Percentiles rank a stretch among this genome's conserved stretches.
These are phyloP conservation scores for Heliothis virescens DNA, from an alignment of 1,140 invertebrate genomes.

Conservation along the genomic window DNA sequence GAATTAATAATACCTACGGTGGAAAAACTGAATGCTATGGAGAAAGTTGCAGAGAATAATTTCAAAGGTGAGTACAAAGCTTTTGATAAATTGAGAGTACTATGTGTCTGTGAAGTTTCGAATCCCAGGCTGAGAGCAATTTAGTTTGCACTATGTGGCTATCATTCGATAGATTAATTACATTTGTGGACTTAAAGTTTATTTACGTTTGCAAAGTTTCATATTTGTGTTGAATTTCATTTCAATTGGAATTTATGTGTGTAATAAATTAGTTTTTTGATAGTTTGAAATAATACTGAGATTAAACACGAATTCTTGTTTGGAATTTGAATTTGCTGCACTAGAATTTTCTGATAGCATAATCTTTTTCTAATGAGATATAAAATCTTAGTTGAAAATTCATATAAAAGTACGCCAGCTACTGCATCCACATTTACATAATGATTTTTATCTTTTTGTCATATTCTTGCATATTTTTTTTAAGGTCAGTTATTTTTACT, in stretches of 20 bases:
- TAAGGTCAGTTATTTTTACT: too few relatives aligned
- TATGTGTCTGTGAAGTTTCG: constrained; percentile 8
- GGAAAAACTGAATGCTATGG: neutral
- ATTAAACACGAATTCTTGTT: neutral
- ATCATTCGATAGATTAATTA: neutral
- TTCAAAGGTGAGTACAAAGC: constrained; percentile 55
- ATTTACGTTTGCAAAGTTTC: neutral
- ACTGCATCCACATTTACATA: too few relatives aligned
- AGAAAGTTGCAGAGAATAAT: constrained; percentile 6
- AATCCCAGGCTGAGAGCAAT: neutral
- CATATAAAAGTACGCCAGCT: too few relatives aligned
- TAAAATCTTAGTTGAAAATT: too few relatives aligned
- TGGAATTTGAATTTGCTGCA: too few relatives aligned
- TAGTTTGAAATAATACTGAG: too few relatives aligned
- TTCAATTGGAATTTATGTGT: neutral
- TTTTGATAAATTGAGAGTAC: constrained; percentile 9
- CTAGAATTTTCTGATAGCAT: too few relatives aligned
- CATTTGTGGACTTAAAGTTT: neutral
- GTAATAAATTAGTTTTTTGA: too few relatives aligned
- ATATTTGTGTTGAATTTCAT: neutral
- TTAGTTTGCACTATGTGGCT: neutral
- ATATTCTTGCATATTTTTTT: too few relatives aligned
- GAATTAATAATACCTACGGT: neutral
- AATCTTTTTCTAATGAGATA: too few relatives aligned
- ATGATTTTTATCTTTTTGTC: too few relatives aligned